phyloP scores from a whole-genome alignment of 1,140 invertebrate genomes.

The Cepaea nemoralis region DNA sequence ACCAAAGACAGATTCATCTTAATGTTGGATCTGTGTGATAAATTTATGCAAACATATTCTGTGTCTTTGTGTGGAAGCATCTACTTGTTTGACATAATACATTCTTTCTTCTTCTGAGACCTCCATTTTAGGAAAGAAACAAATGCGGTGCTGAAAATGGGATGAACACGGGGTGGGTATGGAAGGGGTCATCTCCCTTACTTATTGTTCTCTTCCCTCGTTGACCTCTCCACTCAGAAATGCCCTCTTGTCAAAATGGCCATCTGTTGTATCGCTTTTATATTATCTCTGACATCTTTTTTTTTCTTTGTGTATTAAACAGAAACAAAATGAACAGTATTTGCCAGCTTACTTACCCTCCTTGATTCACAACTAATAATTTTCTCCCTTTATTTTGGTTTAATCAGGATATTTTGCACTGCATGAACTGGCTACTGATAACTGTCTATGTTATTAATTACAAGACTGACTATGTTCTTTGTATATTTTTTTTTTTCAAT shows the following conservation, averaged over 20 bases:
- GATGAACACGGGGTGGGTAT: conserved; percentile 28
- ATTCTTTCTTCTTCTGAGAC: not conserved
- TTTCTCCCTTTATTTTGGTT: conserved; percentile 9
- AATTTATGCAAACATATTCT: not conserved
- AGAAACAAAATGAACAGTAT: not conserved
- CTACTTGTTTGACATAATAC: not conserved
- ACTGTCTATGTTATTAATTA: not conserved
- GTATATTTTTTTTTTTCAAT: not conserved
- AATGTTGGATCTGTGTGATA: not conserved
- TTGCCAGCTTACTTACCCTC: conserved; percentile 9
- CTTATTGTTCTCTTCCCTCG: conserved; percentile 20
- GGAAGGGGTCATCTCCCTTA: conserved; percentile 30
- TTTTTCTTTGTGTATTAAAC: conserved; percentile 31
- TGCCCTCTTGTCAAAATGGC: conserved; percentile 27
- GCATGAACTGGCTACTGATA: conserved; percentile 20
- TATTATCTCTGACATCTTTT: conserved; percentile 22
- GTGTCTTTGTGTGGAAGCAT: not conserved
- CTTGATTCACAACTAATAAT: conserved; percentile 11
- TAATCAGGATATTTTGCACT: conserved; percentile 3
- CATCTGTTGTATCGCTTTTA: conserved; percentile 36
- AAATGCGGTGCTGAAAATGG: not conserved
- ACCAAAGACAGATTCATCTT: not conserved
- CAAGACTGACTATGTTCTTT: not conserved
- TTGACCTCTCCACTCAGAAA: conserved; percentile 36
- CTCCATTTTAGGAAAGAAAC: conserved; percentile 24